These are phyloP conservation scores for Pantherophis vulpinus DNA, from an alignment of 2,797 vertebrate species.

Conservation along the genomic window DNA sequence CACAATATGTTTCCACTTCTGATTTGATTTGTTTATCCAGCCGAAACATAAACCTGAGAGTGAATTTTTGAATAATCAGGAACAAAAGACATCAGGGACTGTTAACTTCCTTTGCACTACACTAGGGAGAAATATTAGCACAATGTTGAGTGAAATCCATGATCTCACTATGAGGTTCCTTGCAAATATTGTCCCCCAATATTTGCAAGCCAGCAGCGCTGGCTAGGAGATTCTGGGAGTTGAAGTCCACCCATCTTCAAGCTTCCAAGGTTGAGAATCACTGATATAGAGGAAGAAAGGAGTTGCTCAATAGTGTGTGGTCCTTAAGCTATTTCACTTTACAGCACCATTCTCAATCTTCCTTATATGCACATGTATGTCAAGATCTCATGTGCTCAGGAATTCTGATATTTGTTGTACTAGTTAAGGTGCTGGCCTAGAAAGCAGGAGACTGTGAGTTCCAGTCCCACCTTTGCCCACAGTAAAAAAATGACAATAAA, in stretches of 20 bases:
- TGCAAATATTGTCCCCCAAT: neutral
- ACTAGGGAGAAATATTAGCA: neutral
- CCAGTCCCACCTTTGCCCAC: neutral
- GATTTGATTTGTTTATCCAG: slow-evolving; percentile 2
- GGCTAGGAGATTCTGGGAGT: too few species aligned
- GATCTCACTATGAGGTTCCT: neutral
- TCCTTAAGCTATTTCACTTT: neutral
- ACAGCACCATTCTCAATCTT: neutral
- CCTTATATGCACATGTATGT: neutral
- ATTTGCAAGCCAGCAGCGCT: too few species aligned
- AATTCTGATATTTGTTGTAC: neutral
- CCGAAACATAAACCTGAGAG: neutral
- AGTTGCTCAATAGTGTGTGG: neutral
- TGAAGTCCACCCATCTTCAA: too few species aligned
- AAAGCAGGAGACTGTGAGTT: neutral
- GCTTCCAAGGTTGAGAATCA: too few species aligned
- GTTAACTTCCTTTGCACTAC: too few species aligned
- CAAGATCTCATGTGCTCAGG: neutral
- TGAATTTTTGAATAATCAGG: neutral
- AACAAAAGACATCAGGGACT: neutral
- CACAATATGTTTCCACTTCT: neutral
- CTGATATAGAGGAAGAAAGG: neutral
- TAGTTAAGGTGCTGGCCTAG: neutral
- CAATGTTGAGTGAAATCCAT: neutral
- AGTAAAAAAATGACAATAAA: too few species aligned